phyloP scores from a whole-genome alignment of 2,888 invertebrate genomes.

The Drosophila fungiperda region DNA sequence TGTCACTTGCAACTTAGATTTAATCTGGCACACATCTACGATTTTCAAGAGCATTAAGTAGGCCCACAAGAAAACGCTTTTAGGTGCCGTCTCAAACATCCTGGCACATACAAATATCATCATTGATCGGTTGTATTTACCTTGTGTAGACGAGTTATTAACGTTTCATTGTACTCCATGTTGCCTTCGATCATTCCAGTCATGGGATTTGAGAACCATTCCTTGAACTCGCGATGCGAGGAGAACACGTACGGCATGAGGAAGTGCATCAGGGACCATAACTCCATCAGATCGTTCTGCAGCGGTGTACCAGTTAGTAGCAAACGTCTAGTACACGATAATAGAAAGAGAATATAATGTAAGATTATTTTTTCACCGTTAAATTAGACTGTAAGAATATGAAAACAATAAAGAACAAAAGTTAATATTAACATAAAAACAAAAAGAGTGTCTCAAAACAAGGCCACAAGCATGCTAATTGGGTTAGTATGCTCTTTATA shows the following conservation, averaged over 20 bases:
- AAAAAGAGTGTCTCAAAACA: conserved; percentile 65
- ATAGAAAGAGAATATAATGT: neutral
- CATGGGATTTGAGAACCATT: conserved; percentile 99
- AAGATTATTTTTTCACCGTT: neutral
- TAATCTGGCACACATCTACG: no score
- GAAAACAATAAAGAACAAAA: neutral
- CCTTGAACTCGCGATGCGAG: conserved; percentile 97
- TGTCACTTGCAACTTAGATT: no score
- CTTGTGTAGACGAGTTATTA: conserved; percentile 95
- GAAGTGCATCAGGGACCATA: conserved; percentile 99
- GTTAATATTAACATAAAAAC: neutral
- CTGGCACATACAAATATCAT: conserved; percentile 19
- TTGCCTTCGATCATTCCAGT: conserved; percentile 98
- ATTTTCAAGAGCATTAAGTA: conserved; percentile 39
- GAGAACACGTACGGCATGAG: conserved; percentile 99
- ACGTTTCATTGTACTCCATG: conserved; percentile 94
- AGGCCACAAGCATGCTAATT: conserved; percentile 74
- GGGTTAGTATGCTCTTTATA: conserved; percentile 61
- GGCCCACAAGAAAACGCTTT: conserved; percentile 73
- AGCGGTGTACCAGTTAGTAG: conserved; percentile 97
- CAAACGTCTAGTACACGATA: conserved; percentile 88
- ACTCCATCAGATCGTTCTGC: conserved; percentile 97
- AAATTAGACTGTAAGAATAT: neutral
- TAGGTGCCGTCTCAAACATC: conserved; percentile 47
- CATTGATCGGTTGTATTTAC: conserved; percentile 85